Evolutionary conservation across 2,113 vertebrate genomes (phyloP).

Genomic region (Fulmarus glacialis): DNA sequence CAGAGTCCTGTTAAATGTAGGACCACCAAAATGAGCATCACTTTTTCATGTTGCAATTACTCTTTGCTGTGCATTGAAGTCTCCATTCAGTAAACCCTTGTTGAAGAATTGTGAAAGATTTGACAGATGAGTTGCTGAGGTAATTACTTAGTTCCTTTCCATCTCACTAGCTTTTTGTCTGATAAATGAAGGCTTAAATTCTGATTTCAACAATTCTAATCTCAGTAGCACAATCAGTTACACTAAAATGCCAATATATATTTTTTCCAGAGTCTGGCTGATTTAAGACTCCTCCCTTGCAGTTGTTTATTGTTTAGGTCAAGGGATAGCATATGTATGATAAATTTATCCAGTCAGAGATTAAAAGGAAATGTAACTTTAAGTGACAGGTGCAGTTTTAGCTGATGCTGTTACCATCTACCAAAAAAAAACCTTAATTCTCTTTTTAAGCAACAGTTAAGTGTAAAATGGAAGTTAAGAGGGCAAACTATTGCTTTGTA

Average conservation of each 20-base stretch:
- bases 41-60: conserved; percentile 19
- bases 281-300: conserved; percentile 1
- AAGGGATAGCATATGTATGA: neutral
- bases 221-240: conserved; percentile 61
- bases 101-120: conserved; percentile 56
- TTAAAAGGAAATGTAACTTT: neutral
- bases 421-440: neutral
- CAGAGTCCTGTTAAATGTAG: neutral
- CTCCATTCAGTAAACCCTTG: neutral
- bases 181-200: conserved; percentile 68
- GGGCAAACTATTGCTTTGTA: neutral
- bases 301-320: conserved; percentile 35
- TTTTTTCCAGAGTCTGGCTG: neutral
- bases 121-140: conserved; percentile 68
- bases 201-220: conserved; percentile 69
- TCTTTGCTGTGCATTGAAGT: neutral
- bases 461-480: neutral
- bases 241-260: conserved; percentile 49
- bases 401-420: neutral
- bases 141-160: conserved; percentile 69
- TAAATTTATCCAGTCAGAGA: neutral
- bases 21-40: neutral
- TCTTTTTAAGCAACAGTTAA: neutral
- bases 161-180: conserved; percentile 51
- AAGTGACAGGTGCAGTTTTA: neutral